Conservation (phyloP, 2,888 invertebrate species). For the Augiades crinisus region DNA sequence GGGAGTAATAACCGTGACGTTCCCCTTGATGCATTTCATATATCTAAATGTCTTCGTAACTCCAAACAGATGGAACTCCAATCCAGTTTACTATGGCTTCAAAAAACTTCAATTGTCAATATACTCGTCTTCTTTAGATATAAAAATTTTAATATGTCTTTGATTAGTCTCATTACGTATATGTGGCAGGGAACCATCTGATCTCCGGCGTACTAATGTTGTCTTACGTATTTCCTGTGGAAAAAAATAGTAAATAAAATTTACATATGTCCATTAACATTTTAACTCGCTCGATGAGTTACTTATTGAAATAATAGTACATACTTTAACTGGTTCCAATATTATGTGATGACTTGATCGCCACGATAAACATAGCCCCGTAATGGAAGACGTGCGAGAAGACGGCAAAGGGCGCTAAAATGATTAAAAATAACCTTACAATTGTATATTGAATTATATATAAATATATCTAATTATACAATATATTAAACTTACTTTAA, state of each 20-base stretch:
- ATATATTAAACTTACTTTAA: constrained; percentile 60
- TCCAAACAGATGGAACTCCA: too few species aligned
- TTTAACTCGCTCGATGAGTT: too few species aligned
- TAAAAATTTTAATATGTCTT: constrained; percentile 68
- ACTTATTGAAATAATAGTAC: neutral
- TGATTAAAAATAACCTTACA: neutral
- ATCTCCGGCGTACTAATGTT: constrained; percentile 64
- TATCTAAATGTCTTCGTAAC: too few species aligned
- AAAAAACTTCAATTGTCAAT: neutral
- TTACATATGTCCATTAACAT: too few species aligned
- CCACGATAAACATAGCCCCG: constrained; percentile 68
- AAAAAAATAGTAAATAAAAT: too few species aligned
- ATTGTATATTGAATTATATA: neutral
- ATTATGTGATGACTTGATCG: constrained; percentile 70
- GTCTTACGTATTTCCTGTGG: constrained; percentile 65
- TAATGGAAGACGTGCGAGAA: constrained; percentile 66
- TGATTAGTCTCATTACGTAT: constrained; percentile 47
- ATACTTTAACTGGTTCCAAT: constrained; percentile 65
- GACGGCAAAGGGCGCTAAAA: constrained; percentile 62
- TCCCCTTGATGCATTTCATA: too few species aligned
- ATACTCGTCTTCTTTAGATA: constrained; percentile 49
- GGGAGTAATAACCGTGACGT: too few species aligned
- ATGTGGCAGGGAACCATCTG: constrained; percentile 69
- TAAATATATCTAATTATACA: too few species aligned
- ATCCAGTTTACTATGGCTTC: too few species aligned